Evolutionary conservation across 2,797 vertebrate species (phyloP).

Genomic region (Hemibagrus guttatus): DNA sequence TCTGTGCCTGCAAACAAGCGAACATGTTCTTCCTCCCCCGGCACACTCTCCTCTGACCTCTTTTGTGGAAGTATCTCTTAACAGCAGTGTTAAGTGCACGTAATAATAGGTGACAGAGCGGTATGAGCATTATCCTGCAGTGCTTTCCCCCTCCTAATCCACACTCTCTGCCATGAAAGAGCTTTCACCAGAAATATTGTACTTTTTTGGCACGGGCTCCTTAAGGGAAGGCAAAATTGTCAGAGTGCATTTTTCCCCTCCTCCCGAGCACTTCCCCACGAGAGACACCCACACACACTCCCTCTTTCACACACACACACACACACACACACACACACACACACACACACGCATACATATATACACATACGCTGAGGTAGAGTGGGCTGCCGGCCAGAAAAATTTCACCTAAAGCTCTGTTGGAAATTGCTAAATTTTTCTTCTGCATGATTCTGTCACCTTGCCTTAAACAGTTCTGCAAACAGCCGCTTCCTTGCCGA

Average conservation of each 20-base stretch:
- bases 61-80: constrained; percentile 85
- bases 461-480: constrained; percentile 70
- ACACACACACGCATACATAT: constrained; percentile 15
- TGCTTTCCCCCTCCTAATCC: constrained; percentile 80
- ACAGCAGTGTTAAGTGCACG: constrained; percentile 83
- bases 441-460: constrained; percentile 71
- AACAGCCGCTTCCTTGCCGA: constrained; percentile 51
- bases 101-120: constrained; percentile 86
- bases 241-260: constrained; percentile 80
- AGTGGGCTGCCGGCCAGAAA: constrained; percentile 70
- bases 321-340: constrained; percentile 48
- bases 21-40: constrained; percentile 45
- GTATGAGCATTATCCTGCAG: constrained; percentile 81
- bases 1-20: constrained; percentile 25
- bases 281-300: constrained; percentile 65
- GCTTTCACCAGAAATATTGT: constrained; percentile 80
- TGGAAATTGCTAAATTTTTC: constrained; percentile 72
- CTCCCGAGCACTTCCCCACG: constrained; percentile 73
- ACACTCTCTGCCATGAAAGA: constrained; percentile 83
- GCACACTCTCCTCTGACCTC: constrained; percentile 74
- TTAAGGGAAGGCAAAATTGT: constrained; percentile 83
- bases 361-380: constrained; percentile 63
- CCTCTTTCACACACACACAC: not conserved
- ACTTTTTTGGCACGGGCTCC: constrained; percentile 77
- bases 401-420: constrained; percentile 72